Evolutionary conservation across 2,113 vertebrate species (phyloP).

Genomic region (Corythaeola cristata): DNA sequence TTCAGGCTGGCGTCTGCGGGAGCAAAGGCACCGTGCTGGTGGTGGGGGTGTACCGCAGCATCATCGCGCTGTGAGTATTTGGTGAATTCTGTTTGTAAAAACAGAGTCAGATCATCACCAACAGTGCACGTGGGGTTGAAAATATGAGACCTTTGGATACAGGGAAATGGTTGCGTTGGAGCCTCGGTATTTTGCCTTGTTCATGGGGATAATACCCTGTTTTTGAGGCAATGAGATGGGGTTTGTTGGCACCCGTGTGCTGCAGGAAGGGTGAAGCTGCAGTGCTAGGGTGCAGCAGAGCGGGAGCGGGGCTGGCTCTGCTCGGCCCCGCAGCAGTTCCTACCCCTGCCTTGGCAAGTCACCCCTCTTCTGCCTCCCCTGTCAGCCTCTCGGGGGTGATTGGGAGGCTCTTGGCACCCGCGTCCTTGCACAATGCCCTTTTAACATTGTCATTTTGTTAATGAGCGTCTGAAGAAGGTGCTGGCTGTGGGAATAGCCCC

Average conservation of each 20-base stretch:
- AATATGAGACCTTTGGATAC: background rate
- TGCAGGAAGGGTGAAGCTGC: background rate
- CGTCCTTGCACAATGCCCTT: background rate
- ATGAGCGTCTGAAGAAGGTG: background rate
- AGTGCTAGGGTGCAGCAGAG: background rate
- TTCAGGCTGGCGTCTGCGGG: background rate
- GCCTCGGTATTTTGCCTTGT: background rate
- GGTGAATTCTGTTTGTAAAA: background rate
- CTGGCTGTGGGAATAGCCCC: background rate
- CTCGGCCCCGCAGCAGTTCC: background rate
- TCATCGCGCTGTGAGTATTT: rapidly evolving
- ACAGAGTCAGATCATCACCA: background rate
- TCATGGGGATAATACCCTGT: background rate
- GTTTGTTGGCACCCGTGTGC: background rate
- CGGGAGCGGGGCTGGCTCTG: background rate
- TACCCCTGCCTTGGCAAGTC: background rate
- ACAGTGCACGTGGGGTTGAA: background rate
- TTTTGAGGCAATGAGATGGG: background rate
- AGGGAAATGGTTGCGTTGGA: background rate
- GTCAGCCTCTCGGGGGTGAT: background rate
- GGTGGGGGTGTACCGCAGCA: background rate
- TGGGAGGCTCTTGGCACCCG: background rate
- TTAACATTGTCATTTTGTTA: background rate
- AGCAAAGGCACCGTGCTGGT: background rate
- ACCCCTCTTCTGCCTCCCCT: background rate